phyloP scores from a whole-genome alignment of 1,140 invertebrate genomes.

The Oryzaephilus surinamensis region DNA sequence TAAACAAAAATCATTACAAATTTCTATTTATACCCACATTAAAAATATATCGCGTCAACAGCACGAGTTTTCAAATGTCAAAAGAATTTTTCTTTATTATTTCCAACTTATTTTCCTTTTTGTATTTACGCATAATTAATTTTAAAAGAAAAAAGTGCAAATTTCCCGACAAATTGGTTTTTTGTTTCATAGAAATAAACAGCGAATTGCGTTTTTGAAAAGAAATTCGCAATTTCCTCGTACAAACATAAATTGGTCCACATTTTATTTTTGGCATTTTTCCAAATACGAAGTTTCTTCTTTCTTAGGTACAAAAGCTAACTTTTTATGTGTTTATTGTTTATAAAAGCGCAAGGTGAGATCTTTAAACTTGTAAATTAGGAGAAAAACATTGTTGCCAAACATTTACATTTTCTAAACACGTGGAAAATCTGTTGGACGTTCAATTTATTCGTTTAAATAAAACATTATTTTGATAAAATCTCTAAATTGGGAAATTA shows the following conservation, averaged over 20 bases:
- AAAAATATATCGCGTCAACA: constrained; percentile 5
- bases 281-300: constrained; percentile 13
- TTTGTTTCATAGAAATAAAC: background rate
- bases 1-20: constrained; percentile 4
- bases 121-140: constrained; percentile 5
- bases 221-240: background rate
- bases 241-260: background rate
- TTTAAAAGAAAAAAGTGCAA: background rate
- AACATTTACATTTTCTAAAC: too few species aligned
- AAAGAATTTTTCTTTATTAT: constrained; percentile 1
- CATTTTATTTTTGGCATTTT: constrained; percentile 4
- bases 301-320: constrained; percentile 7
- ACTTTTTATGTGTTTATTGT: too few species aligned
- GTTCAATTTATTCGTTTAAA: too few species aligned
- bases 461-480: too few species aligned
- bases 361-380: too few species aligned
- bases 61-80: constrained; percentile 7
- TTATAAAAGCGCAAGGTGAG: too few species aligned
- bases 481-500: too few species aligned
- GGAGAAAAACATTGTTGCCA: too few species aligned
- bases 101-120: too few species aligned
- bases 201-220: background rate
- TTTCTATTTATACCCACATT: constrained; percentile 13
- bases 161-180: background rate
- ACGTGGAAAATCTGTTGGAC: too few species aligned